These are phyloP conservation scores for Echinops telfairi DNA, from an alignment of 2,113 vertebrate genomes.

Conservation along the genomic window DNA sequence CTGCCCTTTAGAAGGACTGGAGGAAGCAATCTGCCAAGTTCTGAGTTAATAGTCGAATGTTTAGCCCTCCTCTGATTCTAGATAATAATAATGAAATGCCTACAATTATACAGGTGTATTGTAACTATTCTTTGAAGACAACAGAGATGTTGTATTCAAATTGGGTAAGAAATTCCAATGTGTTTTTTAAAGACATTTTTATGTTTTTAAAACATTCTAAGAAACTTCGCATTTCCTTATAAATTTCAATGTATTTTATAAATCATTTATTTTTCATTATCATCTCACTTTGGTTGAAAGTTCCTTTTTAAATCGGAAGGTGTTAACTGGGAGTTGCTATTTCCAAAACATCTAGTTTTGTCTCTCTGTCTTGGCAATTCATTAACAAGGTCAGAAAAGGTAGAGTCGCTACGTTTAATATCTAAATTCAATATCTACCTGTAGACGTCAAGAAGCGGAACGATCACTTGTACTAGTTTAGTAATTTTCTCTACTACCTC, in stretches of 20 bases:
- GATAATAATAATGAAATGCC: no score
- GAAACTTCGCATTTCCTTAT: not conserved
- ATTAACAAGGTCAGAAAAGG: not conserved
- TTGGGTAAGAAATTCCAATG: not conserved
- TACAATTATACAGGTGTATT: no score
- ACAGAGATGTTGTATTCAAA: no score
- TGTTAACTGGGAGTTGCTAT: not conserved
- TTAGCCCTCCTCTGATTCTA: no score
- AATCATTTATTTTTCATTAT: not conserved
- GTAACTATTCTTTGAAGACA: no score
- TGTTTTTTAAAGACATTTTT: no score
- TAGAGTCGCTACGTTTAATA: not conserved
- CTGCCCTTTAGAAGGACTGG: not conserved
- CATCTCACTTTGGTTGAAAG: not conserved
- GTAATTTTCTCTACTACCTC: not conserved
- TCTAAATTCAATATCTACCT: not conserved
- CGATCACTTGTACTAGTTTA: not conserved
- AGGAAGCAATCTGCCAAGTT: not conserved
- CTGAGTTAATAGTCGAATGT: not conserved
- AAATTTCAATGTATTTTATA: constrained; percentile 8
- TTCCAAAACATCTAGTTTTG: not conserved
- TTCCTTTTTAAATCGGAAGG: constrained; percentile 8
- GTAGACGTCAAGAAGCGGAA: no score
- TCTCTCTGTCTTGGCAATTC: not conserved
- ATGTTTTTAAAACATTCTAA: not conserved